Evolutionary conservation across 1,140 invertebrate species (phyloP).

Genomic region (Ceratina australensis): DNA sequence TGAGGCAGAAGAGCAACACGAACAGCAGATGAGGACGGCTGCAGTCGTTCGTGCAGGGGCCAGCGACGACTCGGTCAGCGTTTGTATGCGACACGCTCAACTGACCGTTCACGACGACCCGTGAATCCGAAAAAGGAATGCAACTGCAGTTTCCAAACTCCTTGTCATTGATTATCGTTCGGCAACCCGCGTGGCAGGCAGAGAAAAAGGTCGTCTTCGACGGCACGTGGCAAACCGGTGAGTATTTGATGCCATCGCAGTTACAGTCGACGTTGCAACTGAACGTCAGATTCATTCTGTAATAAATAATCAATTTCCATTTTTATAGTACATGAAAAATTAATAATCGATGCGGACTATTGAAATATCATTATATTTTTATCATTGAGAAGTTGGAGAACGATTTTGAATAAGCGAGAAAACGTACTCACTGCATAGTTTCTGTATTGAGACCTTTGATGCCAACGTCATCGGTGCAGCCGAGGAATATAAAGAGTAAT

Average conservation of each 20-base stretch:
- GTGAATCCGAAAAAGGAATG: slow-evolving; percentile 29
- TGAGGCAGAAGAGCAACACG: slow-evolving; percentile 77
- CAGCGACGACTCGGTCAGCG: slow-evolving; percentile 73
- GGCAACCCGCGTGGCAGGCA: slow-evolving; percentile 83
- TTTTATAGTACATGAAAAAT: not conserved
- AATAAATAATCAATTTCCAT: not conserved
- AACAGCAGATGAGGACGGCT: slow-evolving; percentile 76
- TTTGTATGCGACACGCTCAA: not conserved
- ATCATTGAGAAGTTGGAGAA: not conserved
- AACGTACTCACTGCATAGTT: slow-evolving; percentile 73
- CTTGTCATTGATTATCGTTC: slow-evolving; percentile 65
- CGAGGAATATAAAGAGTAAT: slow-evolving; percentile 81
- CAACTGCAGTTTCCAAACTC: slow-evolving; percentile 75
- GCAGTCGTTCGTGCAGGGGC: slow-evolving; percentile 81
- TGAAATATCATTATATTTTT: no score
- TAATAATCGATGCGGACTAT: no score
- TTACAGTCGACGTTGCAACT: slow-evolving; percentile 81
- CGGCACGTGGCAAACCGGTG: slow-evolving; percentile 81
- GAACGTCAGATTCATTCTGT: slow-evolving; percentile 79
- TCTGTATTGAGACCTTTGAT: slow-evolving; percentile 73
- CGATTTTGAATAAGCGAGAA: not conserved
- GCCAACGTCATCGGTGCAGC: slow-evolving; percentile 76
- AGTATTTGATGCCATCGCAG: slow-evolving; percentile 80
- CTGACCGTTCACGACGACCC: not conserved
- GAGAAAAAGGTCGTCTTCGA: slow-evolving; percentile 82